Evolutionary conservation across 2,113 vertebrate genomes (phyloP).

Genomic region (Cochlearius cochlearius): DNA sequence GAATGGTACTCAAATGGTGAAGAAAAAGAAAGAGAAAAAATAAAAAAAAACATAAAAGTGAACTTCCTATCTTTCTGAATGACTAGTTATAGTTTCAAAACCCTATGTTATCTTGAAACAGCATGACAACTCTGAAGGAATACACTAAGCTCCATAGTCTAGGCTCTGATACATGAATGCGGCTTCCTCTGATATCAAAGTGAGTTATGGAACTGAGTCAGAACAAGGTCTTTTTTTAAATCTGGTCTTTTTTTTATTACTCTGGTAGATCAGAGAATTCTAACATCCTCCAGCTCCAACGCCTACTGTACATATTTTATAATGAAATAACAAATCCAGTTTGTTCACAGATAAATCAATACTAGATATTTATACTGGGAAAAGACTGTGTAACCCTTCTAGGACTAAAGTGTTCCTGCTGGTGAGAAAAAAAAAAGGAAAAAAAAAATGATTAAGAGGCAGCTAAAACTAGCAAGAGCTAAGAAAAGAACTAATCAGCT

Average conservation of each 20-base stretch:
- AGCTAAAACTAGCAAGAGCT: constrained; percentile 18
- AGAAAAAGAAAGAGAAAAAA: neutral
- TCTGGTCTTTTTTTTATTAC: neutral
- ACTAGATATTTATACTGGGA: neutral
- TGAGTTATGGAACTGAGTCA: neutral
- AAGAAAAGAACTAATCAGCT: constrained; percentile 10
- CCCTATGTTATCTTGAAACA: neutral
- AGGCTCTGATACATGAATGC: neutral
- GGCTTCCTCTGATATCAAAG: neutral
- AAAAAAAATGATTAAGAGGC: neutral
- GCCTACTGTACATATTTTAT: neutral
- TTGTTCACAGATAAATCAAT: neutral
- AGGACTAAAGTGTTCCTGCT: neutral
- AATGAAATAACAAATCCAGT: neutral
- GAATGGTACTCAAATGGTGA: neutral
- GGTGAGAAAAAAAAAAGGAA: accelerated
- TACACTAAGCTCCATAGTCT: neutral
- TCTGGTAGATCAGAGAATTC: neutral
- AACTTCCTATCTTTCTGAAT: neutral
- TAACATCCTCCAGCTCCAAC: neutral
- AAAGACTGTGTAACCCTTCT: neutral
- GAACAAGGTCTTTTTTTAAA: neutral
- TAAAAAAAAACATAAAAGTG: accelerated
- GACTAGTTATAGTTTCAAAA: neutral
- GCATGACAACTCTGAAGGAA: neutral